These are phyloP conservation scores for Paracentrotus lividus DNA, from an alignment of 53 echinoderm and acorn worm genomes.

Conservation along the genomic window DNA sequence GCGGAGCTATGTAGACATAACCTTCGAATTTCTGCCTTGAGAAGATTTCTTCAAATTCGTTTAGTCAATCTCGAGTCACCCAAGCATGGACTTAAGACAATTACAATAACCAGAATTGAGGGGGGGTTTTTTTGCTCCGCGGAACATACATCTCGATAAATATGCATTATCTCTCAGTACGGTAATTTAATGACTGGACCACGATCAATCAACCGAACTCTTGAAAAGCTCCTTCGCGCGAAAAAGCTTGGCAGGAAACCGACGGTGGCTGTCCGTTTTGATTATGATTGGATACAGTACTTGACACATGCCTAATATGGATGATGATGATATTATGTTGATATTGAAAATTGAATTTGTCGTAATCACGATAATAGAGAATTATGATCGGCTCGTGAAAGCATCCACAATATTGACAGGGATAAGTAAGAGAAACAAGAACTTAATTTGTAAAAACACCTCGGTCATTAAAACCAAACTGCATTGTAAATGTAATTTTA, in stretches of 20 bases:
- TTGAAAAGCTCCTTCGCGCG: background rate
- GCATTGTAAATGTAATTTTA: no score
- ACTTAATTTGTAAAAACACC: background rate
- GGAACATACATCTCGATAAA: conserved; percentile 69
- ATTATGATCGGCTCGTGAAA: background rate
- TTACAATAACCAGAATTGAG: conserved; percentile 54
- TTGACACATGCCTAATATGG: conserved; percentile 4
- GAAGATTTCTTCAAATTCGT: conserved; percentile 70
- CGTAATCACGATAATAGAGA: background rate
- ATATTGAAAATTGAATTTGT: background rate
- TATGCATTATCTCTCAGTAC: conserved; percentile 60
- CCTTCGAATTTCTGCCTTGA: conserved; percentile 76
- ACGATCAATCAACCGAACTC: conserved; percentile 67
- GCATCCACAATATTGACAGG: background rate
- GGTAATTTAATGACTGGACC: conserved; percentile 61
- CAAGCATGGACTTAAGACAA: conserved; percentile 65
- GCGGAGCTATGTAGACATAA: conserved; percentile 79
- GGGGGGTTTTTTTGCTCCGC: conserved; percentile 44
- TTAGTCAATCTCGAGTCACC: conserved; percentile 70
- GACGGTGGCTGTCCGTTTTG: conserved; percentile 8
- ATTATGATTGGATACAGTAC: conserved; percentile 29
- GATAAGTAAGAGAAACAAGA: background rate
- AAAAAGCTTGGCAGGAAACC: background rate
- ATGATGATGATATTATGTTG: background rate
- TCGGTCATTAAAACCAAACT: background rate